Evolutionary conservation across 1,140 invertebrate genomes (phyloP).

Genomic region (Drosophila dunni): DNA sequence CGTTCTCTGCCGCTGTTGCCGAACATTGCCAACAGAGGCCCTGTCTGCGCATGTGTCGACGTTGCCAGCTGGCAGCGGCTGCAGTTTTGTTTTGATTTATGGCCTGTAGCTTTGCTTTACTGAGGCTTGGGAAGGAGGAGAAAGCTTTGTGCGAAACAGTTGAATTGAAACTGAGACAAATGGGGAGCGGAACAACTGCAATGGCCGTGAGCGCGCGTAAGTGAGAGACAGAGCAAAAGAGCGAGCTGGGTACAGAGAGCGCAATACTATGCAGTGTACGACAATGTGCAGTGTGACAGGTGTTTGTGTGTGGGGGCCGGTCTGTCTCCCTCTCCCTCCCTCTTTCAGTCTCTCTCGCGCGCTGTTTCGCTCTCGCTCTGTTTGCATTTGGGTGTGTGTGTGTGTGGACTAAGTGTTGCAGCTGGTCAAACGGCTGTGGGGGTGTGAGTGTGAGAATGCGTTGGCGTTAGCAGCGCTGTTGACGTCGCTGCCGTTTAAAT

Average conservation of each 20-base stretch:
- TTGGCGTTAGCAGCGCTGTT: conserved; percentile 47
- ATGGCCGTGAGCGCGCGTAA: conserved; percentile 26
- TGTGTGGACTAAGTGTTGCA: conserved; percentile 48
- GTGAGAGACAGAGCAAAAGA: conserved; percentile 29
- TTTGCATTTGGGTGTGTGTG: conserved; percentile 26
- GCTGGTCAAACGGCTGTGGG: conserved; percentile 70
- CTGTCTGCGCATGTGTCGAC: conserved; percentile 47
- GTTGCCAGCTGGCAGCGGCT: conserved; percentile 56
- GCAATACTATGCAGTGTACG: conserved; percentile 28
- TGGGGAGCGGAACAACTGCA: conserved; percentile 47
- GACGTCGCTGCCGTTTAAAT: conserved; percentile 72
- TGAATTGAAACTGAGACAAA: conserved; percentile 59
- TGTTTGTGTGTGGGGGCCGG: conserved; percentile 79
- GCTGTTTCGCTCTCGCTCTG: conserved; percentile 7
- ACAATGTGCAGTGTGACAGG: conserved; percentile 62
- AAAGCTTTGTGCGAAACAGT: conserved; percentile 54
- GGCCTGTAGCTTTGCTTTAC: conserved; percentile 17
- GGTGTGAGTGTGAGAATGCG: conserved; percentile 49
- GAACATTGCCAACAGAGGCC: neutral
- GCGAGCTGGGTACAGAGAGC: conserved; percentile 18
- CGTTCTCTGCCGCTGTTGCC: conserved; percentile 20
- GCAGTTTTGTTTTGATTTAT: conserved; percentile 79
- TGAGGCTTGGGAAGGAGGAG: conserved; percentile 29
- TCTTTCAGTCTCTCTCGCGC: conserved; percentile 10
- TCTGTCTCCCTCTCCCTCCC: conserved; percentile 49